Evolutionary conservation across 2,113 vertebrate species (phyloP), one percentile per base, ranked within the genome.

Genomic region (Eretmochelys imbricata): DNA sequence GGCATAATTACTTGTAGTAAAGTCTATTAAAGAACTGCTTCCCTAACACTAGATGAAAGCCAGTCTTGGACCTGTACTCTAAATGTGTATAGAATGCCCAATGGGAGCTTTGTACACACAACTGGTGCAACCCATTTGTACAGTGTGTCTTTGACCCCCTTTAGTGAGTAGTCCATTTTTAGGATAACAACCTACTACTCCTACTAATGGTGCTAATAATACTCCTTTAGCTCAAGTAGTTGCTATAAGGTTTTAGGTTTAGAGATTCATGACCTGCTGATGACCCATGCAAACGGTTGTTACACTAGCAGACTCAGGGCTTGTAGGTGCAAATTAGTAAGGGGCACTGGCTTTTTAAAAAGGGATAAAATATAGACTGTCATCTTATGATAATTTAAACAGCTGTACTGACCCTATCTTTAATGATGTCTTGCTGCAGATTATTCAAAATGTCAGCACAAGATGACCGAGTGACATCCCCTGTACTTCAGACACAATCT

Each of bases 1-100:
- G 87, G 96, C 93, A 51, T 94, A 96, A 95, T 94, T 95, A 92
- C 93, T 96, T 95, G 90, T 35, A 87, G 84, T 82, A 38, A 95
- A 96, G 93, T 97, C 95, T 93, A 93, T 97, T 96, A 89, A 89
- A 76, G 82, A 84, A 53, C 11, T 95, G 48, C 48, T 89, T 97
- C 42, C 92, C 94, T 94, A 53, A 51, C 22, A 35, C 75, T 85
- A 82, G 89, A 54, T 91, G 4, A 85, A 62, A 97, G 13, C 22
- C 72, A 89, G 83, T 84, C 51, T 85, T 72, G 86, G 48, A 69
- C 54, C 83, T 88, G 87, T 17, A 62, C 54, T 82, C 80, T 48
- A 29, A 31, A 75, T 1, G 0, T 19, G 11, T 76, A 24, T 46
- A 27, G 12, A 76, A 25, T 25, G n/a, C 13, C 9, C 65, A 88